phyloP scores from a whole-genome alignment of 2,113 vertebrate genomes.

The Tylochromis polylepis region DNA sequence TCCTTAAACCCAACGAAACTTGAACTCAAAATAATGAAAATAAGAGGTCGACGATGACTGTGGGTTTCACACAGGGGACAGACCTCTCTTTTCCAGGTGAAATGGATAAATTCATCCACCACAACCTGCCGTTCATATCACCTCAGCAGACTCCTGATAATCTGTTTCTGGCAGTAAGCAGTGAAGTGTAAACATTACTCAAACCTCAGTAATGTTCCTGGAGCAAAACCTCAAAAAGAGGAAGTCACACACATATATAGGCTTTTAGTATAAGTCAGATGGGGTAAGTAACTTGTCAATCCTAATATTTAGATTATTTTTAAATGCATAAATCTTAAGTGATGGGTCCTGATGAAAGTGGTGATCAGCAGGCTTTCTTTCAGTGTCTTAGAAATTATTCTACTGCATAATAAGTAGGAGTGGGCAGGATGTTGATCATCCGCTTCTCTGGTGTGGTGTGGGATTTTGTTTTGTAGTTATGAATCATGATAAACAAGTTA shows the following conservation, averaged over 20 bases:
- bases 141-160: neutral
- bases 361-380: neutral
- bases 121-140: neutral
- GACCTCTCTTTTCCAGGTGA: neutral
- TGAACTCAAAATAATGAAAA: neutral
- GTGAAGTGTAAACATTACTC: neutral
- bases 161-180: neutral
- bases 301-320: rapidly evolving
- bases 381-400: neutral
- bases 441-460: neutral
- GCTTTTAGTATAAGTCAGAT: neutral
- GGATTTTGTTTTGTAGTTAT: neutral
- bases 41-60: neutral
- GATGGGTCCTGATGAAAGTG: neutral
- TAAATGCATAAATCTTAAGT: neutral
- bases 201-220: neutral
- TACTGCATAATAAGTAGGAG: neutral
- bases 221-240: neutral
- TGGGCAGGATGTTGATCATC: neutral
- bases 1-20: neutral
- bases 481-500: neutral
- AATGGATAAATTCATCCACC: neutral
- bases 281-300: neutral
- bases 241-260: rapidly evolving
- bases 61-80: neutral